These are phyloP conservation scores for Pachyrhynchus sulphureomaculatus DNA, from an alignment of 1,140 invertebrate genomes.

Conservation along the genomic window DNA sequence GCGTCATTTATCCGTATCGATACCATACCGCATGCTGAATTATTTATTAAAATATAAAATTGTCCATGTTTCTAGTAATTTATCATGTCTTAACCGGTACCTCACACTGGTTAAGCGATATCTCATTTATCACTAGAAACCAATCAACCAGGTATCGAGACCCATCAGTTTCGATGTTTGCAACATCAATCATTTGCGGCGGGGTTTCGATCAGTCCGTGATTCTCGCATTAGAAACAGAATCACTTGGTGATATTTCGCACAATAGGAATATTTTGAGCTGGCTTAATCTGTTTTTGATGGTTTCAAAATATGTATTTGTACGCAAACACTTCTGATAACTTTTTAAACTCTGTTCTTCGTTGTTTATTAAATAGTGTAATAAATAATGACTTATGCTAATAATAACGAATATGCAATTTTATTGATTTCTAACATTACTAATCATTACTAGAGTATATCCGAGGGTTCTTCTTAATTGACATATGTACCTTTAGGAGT, in stretches of 20 bases:
- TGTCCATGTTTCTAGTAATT: slow-evolving; percentile 35
- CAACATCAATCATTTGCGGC: slow-evolving; percentile 43
- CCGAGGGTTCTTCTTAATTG: too few species aligned
- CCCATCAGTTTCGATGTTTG: slow-evolving; percentile 41
- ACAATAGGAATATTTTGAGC: not conserved
- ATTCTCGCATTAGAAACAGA: slow-evolving; percentile 26
- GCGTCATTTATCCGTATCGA: slow-evolving; percentile 15
- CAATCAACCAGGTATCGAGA: slow-evolving; percentile 46
- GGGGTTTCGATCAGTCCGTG: slow-evolving; percentile 26
- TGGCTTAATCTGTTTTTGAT: too few species aligned
- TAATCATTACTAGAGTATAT: too few species aligned
- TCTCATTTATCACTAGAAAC: slow-evolving; percentile 47
- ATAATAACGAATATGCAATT: too few species aligned
- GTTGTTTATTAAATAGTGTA: too few species aligned
- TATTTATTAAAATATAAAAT: slow-evolving; percentile 38
- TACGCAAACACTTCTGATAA: too few species aligned
- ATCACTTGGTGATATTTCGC: slow-evolving; percentile 16
- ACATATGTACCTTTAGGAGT: too few species aligned
- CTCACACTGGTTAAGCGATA: slow-evolving; percentile 39
- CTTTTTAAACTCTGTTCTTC: too few species aligned
- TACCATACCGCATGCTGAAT: slow-evolving; percentile 5
- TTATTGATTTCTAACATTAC: too few species aligned
- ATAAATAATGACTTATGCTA: too few species aligned
- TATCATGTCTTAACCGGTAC: slow-evolving; percentile 47
- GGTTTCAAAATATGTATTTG: too few species aligned